Percentiles rank a stretch among this genome's conserved stretches.
Conservation (phyloP, 2,797 vertebrate species). For the Okamejei kenojei region DNA sequence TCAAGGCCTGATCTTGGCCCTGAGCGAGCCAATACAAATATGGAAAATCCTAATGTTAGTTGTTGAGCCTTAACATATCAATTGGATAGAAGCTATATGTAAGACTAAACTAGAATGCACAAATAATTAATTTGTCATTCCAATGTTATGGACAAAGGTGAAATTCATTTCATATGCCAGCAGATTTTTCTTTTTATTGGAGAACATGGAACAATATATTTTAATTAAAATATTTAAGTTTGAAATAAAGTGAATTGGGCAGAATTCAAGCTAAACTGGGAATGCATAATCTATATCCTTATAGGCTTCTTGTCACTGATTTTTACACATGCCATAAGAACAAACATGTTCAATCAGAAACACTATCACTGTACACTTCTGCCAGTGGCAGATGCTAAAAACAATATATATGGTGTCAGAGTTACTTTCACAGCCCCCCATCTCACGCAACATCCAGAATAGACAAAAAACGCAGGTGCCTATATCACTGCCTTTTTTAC, state of each 20-base stretch:
- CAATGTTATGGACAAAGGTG: background rate
- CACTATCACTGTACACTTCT: background rate
- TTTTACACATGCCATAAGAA: background rate
- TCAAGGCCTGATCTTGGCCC: background rate
- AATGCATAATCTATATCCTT: background rate
- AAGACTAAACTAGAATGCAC: background rate
- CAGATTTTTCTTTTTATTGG: background rate
- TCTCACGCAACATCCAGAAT: background rate
- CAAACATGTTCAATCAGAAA: background rate
- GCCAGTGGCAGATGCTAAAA: background rate
- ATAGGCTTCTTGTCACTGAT: background rate
- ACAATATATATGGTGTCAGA: background rate
- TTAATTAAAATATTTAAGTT: background rate
- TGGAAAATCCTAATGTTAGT: background rate
- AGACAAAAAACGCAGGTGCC: background rate
- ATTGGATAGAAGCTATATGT: background rate
- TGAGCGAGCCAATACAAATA: background rate
- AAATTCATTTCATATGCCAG: background rate
- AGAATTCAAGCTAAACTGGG: background rate
- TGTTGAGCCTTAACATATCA: background rate
- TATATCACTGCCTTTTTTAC: background rate
- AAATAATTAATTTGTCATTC: background rate
- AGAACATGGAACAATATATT: background rate
- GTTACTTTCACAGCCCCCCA: background rate
- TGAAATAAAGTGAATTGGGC: background rate